Percentiles rank a stretch among this genome's conserved stretches.
Conservation (phyloP, 2,797 vertebrate genomes). For the Poecilia picta region DNA sequence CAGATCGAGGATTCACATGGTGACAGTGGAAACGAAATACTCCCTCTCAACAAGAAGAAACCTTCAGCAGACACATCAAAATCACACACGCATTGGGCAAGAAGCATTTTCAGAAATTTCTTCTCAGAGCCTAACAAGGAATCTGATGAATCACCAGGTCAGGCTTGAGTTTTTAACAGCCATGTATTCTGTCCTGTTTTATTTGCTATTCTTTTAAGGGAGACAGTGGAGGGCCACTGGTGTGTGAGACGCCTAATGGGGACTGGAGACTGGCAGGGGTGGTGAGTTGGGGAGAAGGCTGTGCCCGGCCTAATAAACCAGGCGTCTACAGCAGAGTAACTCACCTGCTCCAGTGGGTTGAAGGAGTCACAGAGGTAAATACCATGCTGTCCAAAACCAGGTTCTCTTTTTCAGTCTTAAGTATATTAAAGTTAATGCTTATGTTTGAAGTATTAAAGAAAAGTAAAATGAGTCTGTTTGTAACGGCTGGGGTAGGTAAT, state of each 20-base stretch:
- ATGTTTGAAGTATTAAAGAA: background rate
- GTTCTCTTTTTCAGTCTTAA: background rate
- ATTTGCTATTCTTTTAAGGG: constrained; percentile 63
- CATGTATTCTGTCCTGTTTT: background rate
- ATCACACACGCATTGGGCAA: background rate
- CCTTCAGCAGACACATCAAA: background rate
- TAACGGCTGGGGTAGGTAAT: background rate
- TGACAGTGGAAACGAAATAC: background rate
- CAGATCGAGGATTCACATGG: background rate
- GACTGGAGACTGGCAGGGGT: constrained; percentile 80
- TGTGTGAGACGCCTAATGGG: constrained; percentile 71
- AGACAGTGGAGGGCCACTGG: constrained; percentile 82
- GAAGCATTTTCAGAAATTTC: background rate
- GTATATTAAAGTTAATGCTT: background rate
- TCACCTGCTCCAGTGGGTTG: constrained; percentile 73
- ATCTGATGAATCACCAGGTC: background rate
- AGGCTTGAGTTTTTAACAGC: background rate
- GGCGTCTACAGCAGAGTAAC: constrained; percentile 81
- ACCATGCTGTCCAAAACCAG: background rate
- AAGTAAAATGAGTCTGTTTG: background rate
- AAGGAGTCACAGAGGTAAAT: constrained; percentile 53
- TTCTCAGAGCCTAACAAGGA: background rate
- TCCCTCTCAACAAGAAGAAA: background rate
- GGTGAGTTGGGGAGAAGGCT: constrained; percentile 84
- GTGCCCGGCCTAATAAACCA: constrained; percentile 76